Conservation (phyloP, 2,888 invertebrate species). For the Folsomia candida region DNA sequence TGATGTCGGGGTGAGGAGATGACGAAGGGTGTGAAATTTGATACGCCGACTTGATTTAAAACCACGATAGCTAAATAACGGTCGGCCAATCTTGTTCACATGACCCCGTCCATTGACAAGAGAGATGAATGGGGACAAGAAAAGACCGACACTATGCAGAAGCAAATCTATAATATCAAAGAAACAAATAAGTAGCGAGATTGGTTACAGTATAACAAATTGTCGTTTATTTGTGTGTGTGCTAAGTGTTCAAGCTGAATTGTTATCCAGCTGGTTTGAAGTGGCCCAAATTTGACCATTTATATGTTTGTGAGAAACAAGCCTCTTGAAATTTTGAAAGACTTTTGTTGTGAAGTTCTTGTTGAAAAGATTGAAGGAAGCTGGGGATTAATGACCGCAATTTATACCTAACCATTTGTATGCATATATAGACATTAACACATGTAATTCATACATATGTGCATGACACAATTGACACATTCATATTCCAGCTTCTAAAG, state of each 20-base stretch:
- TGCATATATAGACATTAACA: background rate
- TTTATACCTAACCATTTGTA: background rate
- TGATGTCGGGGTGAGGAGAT: background rate
- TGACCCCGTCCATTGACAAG: conserved; percentile 1
- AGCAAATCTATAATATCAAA: background rate
- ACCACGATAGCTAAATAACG: conserved; percentile 17
- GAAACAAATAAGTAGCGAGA: background rate
- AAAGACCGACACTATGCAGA: background rate
- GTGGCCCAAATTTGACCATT: conserved; percentile 15
- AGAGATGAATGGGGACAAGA: background rate
- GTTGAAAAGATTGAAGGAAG: background rate
- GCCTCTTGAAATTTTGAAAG: conserved; percentile 5
- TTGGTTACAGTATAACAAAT: background rate
- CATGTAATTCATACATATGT: no score
- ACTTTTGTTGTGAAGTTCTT: background rate
- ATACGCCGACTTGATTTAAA: conserved; percentile 19
- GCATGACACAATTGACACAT: background rate
- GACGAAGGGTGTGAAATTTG: conserved; percentile 13
- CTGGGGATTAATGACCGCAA: conserved; percentile 9
- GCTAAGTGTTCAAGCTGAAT: background rate
- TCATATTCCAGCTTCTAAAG: no score
- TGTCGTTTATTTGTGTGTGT: background rate
- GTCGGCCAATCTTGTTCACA: background rate
- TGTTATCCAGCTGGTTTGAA: conserved; percentile 15
- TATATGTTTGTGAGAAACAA: conserved; percentile 9